Conservation (phyloP, 1,140 invertebrate genomes). For the silkworm (Bombyx mori) region DNA sequence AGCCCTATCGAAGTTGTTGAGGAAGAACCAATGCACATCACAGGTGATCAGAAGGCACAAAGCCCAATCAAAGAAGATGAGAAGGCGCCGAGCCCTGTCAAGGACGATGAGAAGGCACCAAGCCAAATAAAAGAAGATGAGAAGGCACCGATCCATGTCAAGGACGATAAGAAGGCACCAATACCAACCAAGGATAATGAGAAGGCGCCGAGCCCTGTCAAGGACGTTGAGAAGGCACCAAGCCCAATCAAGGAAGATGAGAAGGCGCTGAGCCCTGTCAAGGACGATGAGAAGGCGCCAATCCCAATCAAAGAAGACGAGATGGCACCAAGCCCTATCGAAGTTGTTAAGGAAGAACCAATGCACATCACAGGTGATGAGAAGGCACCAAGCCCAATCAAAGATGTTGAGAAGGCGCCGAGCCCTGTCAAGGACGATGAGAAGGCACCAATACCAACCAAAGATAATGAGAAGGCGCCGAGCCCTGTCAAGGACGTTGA, state of each 20-base stretch:
- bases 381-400: neutral
- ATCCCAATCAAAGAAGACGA: neutral
- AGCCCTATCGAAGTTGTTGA: too few relatives aligned
- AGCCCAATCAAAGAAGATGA: constrained; percentile 11
- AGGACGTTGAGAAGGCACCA: too few relatives aligned
- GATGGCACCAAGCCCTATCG: neutral
- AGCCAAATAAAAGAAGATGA: constrained; percentile 5
- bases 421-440: neutral
- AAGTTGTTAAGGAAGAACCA: too few relatives aligned
- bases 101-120: constrained; percentile 9
- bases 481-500: constrained; percentile 1
- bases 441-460: neutral
- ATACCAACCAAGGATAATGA: constrained; percentile 10
- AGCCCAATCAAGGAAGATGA: too few relatives aligned
- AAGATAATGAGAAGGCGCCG: too few relatives aligned
- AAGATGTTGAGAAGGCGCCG: neutral
- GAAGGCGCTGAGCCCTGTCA: too few relatives aligned
- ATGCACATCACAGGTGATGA: too few relatives aligned
- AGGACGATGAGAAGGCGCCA: neutral
- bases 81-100: constrained; percentile 5
- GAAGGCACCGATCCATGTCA: constrained; percentile 5
- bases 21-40: too few relatives aligned
- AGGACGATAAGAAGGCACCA: neutral
- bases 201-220: neutral
- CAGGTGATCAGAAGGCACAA: constrained; percentile 6